These are phyloP conservation scores for Polylopha cassiicola DNA, from an alignment of 2,888 invertebrate genomes.

Conservation along the genomic window DNA sequence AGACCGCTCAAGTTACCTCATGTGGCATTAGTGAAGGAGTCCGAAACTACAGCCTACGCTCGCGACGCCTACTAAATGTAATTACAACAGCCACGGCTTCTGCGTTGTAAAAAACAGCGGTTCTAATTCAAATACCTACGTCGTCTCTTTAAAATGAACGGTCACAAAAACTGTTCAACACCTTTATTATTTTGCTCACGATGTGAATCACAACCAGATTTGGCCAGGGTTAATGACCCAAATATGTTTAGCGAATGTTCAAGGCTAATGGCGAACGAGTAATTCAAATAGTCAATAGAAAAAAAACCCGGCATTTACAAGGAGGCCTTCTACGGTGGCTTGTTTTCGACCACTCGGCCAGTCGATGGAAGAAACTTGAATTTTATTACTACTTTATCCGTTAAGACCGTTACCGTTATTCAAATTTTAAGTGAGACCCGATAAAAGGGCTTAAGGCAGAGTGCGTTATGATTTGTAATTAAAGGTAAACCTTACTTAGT, in stretches of 20 bases:
- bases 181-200: conserved; percentile 71
- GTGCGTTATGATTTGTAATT: conserved; percentile 6
- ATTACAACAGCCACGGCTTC: conserved; percentile 50
- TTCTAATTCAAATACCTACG: conserved; percentile 41
- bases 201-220: conserved; percentile 75
- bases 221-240: conserved; percentile 75
- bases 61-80: conserved; percentile 46
- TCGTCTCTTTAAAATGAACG: conserved; percentile 54
- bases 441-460: conserved; percentile 9
- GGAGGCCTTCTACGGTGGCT: conserved; percentile 43
- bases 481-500: too few species aligned
- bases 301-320: conserved; percentile 58
- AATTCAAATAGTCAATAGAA: conserved; percentile 60
- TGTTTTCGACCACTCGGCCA: conserved; percentile 38
- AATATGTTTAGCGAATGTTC: conserved; percentile 72
- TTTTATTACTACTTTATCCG: conserved; percentile 48
- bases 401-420: conserved; percentile 57
- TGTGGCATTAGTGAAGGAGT: conserved; percentile 33
- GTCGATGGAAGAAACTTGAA: conserved; percentile 36
- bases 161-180: conserved; percentile 69
- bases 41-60: conserved; percentile 39
- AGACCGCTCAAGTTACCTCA: conserved; percentile 34
- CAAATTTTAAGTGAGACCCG: conserved; percentile 31
- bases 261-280: conserved; percentile 65
- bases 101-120: conserved; percentile 47